These are phyloP conservation scores for Dicyrtomina minuta DNA, from an alignment of 2,888 invertebrate species.

Conservation along the genomic window DNA sequence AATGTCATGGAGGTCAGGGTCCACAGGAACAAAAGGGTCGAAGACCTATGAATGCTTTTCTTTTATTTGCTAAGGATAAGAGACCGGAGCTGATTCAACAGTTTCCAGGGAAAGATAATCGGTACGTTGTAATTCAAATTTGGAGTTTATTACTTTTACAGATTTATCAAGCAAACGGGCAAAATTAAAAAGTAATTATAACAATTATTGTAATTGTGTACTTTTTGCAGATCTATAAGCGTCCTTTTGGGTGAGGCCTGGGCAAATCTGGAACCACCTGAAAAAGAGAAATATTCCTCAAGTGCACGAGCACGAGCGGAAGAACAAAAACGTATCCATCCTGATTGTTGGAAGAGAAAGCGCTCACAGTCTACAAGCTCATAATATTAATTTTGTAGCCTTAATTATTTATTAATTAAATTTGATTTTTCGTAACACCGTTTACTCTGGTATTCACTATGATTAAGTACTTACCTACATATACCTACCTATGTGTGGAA, in stretches of 20 bases:
- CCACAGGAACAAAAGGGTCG: slow-evolving; percentile 47
- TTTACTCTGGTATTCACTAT: too few relatives aligned
- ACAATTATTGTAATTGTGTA: too few relatives aligned
- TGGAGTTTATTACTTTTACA: too few relatives aligned
- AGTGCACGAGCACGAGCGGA: slow-evolving; percentile 59
- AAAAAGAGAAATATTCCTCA: slow-evolving; percentile 57
- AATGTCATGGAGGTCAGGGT: background rate
- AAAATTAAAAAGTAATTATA: too few relatives aligned
- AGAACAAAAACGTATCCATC: slow-evolving; percentile 59
- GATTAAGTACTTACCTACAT: too few relatives aligned
- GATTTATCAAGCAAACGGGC: too few relatives aligned
- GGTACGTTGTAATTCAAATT: slow-evolving; percentile 54
- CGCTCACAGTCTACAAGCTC: slow-evolving; percentile 56
- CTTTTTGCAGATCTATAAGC: slow-evolving; percentile 61
- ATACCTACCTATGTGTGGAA: background rate
- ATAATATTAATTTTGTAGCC: slow-evolving; percentile 28
- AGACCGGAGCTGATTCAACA: slow-evolving; percentile 59
- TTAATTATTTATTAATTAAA: slow-evolving; percentile 1
- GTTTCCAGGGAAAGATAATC: slow-evolving; percentile 61
- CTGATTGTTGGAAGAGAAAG: slow-evolving; percentile 62
- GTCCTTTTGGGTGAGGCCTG: slow-evolving; percentile 60
- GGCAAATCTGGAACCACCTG: slow-evolving; percentile 57
- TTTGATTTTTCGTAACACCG: too few relatives aligned
- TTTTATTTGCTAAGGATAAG: slow-evolving; percentile 60
- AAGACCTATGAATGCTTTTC: slow-evolving; percentile 62